Conservation (phyloP, 1,140 invertebrate genomes). For the Anastrepha ludens region DNA sequence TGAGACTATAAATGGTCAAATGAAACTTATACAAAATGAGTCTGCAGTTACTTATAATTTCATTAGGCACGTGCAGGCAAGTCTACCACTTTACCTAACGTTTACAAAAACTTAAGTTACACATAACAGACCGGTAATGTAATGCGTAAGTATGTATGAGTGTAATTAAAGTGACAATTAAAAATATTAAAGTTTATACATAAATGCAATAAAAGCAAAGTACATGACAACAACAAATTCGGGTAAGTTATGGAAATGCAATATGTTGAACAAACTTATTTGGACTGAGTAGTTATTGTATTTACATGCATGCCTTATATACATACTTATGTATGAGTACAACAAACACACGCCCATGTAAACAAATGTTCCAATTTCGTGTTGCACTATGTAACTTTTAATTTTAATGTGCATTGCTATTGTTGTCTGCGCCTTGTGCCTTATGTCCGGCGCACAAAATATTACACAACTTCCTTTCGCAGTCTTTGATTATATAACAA, state of each 20-base stretch:
- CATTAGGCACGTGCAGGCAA: neutral
- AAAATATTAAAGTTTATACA: neutral
- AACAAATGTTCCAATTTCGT: neutral
- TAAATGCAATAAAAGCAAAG: neutral
- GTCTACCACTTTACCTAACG: neutral
- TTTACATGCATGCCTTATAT: too few relatives aligned
- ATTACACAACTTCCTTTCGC: conserved; percentile 43
- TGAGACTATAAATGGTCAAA: too few relatives aligned
- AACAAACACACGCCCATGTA: neutral
- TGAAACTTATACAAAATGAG: too few relatives aligned
- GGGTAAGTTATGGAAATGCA: neutral
- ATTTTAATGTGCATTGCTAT: neutral
- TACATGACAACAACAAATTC: neutral
- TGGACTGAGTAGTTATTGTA: neutral
- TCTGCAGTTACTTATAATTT: too few relatives aligned
- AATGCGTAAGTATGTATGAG: neutral
- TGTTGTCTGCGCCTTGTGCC: neutral
- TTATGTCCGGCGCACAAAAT: neutral
- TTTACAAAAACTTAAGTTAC: neutral
- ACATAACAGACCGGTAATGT: neutral
- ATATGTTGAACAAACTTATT: neutral
- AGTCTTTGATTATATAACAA: conserved; percentile 30
- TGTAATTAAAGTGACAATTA: neutral
- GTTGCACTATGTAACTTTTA: neutral
- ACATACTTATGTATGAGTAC: too few relatives aligned